Evolutionary conservation across 2,797 vertebrate species (phyloP).

Genomic region (Sebastes nivosus): DNA sequence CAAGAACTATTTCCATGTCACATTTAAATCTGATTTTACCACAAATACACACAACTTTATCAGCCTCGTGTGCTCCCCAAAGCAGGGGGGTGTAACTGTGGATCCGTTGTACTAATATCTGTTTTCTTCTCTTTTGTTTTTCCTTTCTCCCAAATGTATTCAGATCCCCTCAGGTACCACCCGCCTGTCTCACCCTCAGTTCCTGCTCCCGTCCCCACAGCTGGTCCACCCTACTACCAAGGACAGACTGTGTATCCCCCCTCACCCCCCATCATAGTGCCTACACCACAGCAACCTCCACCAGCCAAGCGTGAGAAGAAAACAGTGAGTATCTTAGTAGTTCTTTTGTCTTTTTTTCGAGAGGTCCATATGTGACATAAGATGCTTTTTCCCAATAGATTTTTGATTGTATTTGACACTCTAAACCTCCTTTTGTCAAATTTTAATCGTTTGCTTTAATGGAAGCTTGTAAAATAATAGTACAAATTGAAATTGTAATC

Average conservation of each 20-base stretch:
- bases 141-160: neutral
- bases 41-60: neutral
- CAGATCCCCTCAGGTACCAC: constrained; percentile 80
- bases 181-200: constrained; percentile 76
- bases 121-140: constrained; percentile 18
- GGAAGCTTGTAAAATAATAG: neutral
- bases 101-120: constrained; percentile 13
- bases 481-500: accelerated
- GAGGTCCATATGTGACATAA: neutral
- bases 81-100: neutral
- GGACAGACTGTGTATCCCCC: constrained; percentile 94
- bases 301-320: constrained; percentile 97
- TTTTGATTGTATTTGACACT: neutral
- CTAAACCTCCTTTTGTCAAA: neutral
- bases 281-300: constrained; percentile 94
- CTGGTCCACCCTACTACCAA: constrained; percentile 91
- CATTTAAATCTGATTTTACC: neutral
- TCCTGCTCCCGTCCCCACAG: constrained; percentile 75
- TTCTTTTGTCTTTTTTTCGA: neutral
- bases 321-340: constrained; percentile 85
- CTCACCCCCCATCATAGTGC: constrained; percentile 96
- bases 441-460: neutral
- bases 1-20: neutral
- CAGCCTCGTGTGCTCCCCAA: neutral
- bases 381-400: neutral